Evolutionary conservation across 2,113 vertebrate genomes (phyloP).

Genomic region (Prochilodus magdalenae): DNA sequence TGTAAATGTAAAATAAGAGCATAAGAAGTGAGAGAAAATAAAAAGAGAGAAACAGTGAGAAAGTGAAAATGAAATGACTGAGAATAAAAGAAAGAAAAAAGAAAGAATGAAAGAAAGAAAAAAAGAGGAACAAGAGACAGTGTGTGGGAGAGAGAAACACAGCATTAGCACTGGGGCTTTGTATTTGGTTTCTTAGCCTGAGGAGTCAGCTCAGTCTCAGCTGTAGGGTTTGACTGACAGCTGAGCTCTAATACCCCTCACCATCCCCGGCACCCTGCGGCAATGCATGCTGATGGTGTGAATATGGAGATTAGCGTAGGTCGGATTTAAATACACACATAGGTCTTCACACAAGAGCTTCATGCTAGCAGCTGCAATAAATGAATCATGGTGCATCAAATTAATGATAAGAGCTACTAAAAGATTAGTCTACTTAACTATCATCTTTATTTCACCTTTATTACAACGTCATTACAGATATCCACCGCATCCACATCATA

Average conservation of each 20-base stretch:
- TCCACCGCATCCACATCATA: no score
- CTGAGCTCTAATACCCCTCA: neutral
- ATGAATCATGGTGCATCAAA: neutral
- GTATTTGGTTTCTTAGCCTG: neutral
- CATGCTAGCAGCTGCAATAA: neutral
- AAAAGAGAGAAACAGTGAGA: no score
- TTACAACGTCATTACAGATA: neutral
- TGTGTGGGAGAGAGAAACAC: neutral
- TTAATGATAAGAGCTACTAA: neutral
- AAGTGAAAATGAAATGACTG: no score
- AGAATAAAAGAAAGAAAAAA: neutral
- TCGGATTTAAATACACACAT: neutral
- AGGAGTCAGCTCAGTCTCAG: neutral
- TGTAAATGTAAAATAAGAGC: no score
- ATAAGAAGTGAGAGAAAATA: no score
- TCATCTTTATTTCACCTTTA: neutral
- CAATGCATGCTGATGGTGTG: constrained; percentile 13
- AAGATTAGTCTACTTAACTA: neutral
- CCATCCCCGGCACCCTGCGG: neutral
- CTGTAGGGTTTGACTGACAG: constrained; percentile 16
- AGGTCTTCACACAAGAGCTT: neutral
- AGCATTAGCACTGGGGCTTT: neutral
- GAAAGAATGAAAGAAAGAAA: neutral
- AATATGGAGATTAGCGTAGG: constrained; percentile 13
- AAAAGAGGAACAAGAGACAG: neutral